phyloP scores from a whole-genome alignment of 1,140 invertebrate genomes.

The Papilio dardanus region DNA sequence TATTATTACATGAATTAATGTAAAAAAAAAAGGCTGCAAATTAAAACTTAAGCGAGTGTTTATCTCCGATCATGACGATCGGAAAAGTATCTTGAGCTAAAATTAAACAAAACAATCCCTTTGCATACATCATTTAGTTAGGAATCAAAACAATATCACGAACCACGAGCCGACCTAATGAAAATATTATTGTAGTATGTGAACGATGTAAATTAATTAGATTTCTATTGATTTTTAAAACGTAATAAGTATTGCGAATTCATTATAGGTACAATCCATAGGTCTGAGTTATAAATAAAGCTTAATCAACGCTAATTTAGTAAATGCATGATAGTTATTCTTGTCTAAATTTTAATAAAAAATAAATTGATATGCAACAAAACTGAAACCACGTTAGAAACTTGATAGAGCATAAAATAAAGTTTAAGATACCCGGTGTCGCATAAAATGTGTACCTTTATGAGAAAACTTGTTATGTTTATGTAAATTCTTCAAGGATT shows the following conservation, averaged over 20 bases:
- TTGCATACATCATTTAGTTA: not conserved
- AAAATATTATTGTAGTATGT: not conserved
- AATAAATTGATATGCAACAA: not conserved
- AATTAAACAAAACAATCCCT: not conserved
- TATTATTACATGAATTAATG: too few relatives aligned
- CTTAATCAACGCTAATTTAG: too few relatives aligned
- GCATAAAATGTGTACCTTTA: constrained; percentile 14
- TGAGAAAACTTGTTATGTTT: constrained; percentile 16
- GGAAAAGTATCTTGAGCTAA: not conserved
- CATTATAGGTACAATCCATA: too few relatives aligned
- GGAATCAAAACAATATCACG: not conserved
- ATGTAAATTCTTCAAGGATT: constrained; percentile 13
- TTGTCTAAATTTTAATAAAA: not conserved
- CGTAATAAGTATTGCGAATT: not conserved
- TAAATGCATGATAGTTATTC: not conserved
- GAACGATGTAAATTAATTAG: not conserved
- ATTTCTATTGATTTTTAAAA: not conserved
- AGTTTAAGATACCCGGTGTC: not conserved
- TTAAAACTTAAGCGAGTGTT: not conserved
- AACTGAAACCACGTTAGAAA: not conserved
- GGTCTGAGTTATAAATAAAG: not conserved
- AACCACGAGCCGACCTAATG: not conserved
- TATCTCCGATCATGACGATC: not conserved
- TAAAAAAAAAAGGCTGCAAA: too few relatives aligned
- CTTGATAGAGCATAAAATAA: constrained; percentile 2